phyloP scores from a whole-genome alignment of 2,888 invertebrate species.

The Sisyra terminalis region DNA sequence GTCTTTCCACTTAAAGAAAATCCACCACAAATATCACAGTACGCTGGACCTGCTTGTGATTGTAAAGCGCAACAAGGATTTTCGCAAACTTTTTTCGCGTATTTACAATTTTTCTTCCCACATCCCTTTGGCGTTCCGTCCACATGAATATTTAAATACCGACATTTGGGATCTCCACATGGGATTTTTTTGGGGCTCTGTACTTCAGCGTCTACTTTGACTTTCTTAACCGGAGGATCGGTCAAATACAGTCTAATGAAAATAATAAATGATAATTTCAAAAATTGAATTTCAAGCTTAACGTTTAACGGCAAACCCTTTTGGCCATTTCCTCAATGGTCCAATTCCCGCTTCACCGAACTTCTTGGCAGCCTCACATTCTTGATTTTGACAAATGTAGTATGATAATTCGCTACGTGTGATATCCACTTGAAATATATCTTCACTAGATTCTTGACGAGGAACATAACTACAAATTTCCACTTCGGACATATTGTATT shows the following conservation, averaged over 20 bases:
- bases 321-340: not conserved
- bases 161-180: conserved; percentile 1
- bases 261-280: too few relatives aligned
- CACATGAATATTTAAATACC: not conserved
- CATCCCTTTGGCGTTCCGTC: not conserved
- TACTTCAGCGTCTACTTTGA: not conserved
- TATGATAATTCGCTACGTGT: conserved; percentile 1
- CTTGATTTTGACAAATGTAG: conserved; percentile 1
- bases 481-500: too few relatives aligned
- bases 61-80: not conserved
- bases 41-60: not conserved
- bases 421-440: conserved; percentile 2
- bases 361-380: conserved; percentile 3
- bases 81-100: not conserved
- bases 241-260: too few relatives aligned
- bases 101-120: not conserved
- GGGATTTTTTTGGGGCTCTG: not conserved
- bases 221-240: not conserved
- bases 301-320: too few relatives aligned
- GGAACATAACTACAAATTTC: too few relatives aligned
- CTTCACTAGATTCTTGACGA: not conserved
- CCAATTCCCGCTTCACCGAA: conserved; percentile 1
- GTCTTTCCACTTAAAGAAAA: conserved; percentile 1
- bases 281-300: too few relatives aligned
- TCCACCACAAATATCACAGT: conserved; percentile 1